Conservation (phyloP, 2,797 vertebrate species). For the Acanthopagrus latus region DNA sequence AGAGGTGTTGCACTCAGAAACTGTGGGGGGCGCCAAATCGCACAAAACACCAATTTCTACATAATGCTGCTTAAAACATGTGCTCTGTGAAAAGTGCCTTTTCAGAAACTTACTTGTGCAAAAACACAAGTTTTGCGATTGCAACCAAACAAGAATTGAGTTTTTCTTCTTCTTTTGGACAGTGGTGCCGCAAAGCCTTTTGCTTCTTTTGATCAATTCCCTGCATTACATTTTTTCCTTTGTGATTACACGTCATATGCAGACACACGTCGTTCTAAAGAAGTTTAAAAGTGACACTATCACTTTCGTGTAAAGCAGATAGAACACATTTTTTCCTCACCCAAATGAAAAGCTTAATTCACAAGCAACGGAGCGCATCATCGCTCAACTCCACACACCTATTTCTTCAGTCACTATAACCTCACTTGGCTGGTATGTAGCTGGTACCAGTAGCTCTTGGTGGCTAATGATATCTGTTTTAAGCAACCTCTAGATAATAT, state of each 20-base stretch:
- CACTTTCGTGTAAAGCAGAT: not conserved
- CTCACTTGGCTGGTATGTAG: not conserved
- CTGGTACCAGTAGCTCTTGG: constrained; percentile 1
- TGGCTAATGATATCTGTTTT: constrained; percentile 1
- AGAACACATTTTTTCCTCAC: not conserved
- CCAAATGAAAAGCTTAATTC: not conserved
- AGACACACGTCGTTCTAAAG: not conserved
- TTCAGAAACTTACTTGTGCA: not conserved
- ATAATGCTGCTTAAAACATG: too few relatives aligned
- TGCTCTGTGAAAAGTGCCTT: too few relatives aligned
- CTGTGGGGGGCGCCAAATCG: too few relatives aligned
- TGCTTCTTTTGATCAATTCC: too few relatives aligned
- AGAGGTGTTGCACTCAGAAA: too few relatives aligned
- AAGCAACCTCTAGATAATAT: constrained; percentile 1
- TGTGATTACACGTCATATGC: not conserved
- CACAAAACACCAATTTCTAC: too few relatives aligned
- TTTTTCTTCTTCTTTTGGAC: not conserved
- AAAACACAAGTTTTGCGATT: not conserved
- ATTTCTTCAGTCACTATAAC: not conserved
- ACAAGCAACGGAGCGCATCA: not conserved
- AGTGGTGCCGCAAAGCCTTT: not conserved
- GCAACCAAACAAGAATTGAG: not conserved
- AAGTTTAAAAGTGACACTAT: not conserved
- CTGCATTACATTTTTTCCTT: not conserved
- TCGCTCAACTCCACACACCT: not conserved